phyloP scores from a whole-genome alignment of 2,797 vertebrate genomes.

The Hypotaenidia okinawae region DNA sequence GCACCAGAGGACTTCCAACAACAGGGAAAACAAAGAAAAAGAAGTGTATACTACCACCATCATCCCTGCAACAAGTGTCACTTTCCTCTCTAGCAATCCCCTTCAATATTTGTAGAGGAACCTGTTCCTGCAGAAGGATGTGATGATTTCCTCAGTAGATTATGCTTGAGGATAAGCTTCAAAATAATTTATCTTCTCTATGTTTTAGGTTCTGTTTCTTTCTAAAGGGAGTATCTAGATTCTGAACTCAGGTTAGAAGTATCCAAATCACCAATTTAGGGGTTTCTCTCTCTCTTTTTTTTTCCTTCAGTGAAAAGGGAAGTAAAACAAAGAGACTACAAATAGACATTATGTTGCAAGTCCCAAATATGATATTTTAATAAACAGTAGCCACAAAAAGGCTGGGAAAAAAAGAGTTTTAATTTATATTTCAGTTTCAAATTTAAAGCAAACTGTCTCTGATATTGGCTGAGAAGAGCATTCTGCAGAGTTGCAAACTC shows the following conservation, averaged over 20 bases:
- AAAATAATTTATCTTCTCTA: constrained; percentile 46
- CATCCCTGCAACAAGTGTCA: neutral
- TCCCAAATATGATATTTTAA: neutral
- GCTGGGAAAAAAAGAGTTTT: too few relatives aligned
- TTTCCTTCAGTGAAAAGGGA: neutral
- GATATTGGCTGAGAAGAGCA: too few relatives aligned
- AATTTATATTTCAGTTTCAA: too few relatives aligned
- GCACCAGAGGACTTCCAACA: neutral
- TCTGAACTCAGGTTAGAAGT: constrained; percentile 1
- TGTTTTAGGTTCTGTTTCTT: constrained; percentile 32
- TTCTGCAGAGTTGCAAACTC: too few relatives aligned
- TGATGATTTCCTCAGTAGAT: neutral
- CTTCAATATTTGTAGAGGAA: neutral
- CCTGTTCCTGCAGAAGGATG: neutral
- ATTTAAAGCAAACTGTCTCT: too few relatives aligned
- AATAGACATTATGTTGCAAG: neutral
- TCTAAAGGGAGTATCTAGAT: neutral
- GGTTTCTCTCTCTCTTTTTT: neutral
- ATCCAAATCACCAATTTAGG: neutral
- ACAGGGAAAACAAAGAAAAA: neutral
- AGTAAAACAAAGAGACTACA: neutral
- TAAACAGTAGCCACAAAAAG: neutral
- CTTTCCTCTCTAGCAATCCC: neutral
- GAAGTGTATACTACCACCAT: neutral
- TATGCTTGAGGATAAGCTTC: neutral